phyloP scores from a whole-genome alignment of 92 coral and sea anemone species.

The Heteractis magnifica region DNA sequence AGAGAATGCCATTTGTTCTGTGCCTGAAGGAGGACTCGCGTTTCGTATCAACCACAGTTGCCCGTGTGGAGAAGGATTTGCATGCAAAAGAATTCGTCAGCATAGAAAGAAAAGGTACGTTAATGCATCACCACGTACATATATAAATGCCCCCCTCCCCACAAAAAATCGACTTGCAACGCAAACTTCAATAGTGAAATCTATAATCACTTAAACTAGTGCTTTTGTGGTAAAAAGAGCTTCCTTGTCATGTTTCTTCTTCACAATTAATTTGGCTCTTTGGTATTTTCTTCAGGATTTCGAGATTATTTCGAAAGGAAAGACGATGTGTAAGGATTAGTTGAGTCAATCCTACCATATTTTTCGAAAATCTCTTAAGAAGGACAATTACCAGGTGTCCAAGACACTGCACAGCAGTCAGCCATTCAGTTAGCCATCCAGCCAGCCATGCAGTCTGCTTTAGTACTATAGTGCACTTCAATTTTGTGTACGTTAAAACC shows the following conservation, averaged over 20 bases:
- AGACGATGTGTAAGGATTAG: slow-evolving; percentile 38
- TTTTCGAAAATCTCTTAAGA: neutral
- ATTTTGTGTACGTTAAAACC: slow-evolving; percentile 17
- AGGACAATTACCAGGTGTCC: slow-evolving; percentile 26
- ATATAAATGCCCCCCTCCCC: neutral
- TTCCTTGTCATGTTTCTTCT: neutral
- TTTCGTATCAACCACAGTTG: slow-evolving; percentile 85
- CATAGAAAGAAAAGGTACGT: slow-evolving; percentile 62
- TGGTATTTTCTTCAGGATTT: slow-evolving; percentile 19
- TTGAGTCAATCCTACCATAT: slow-evolving; percentile 2
- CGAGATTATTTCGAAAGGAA: slow-evolving; percentile 38
- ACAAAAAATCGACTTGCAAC: no score
- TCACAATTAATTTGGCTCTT: slow-evolving; percentile 1
- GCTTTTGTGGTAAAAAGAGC: neutral
- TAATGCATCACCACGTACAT: neutral
- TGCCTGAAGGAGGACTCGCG: slow-evolving; percentile 87
- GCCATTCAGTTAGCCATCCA: slow-evolving; percentile 8
- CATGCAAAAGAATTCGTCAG: slow-evolving; percentile 67
- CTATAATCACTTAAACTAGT: neutral
- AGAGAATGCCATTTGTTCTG: slow-evolving; percentile 77
- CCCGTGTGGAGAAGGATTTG: slow-evolving; percentile 86
- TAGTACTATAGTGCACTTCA: slow-evolving; percentile 7
- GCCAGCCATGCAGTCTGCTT: slow-evolving; percentile 3
- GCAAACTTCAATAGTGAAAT: neutral
- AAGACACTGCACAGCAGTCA: slow-evolving; percentile 17